Percentiles rank a stretch among this genome's conserved stretches.
These are phyloP conservation scores for Drosophila subobscura DNA, from an alignment of 1,140 invertebrate genomes.

Conservation along the genomic window DNA sequence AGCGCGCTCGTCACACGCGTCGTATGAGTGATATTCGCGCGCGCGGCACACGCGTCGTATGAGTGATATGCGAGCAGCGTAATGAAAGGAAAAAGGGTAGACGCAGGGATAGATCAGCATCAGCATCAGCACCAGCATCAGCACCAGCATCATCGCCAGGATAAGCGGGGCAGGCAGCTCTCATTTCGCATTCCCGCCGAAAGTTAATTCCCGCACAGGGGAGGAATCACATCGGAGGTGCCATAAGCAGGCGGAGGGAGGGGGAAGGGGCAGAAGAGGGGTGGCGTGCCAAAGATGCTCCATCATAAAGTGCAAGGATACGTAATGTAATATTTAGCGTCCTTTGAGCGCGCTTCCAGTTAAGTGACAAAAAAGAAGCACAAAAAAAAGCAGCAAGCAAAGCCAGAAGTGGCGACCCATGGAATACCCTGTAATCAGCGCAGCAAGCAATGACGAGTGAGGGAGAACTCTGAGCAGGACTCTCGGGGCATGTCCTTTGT, in stretches of 20 bases:
- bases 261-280: neutral
- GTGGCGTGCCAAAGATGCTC: neutral
- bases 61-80: constrained; percentile 9
- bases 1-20: constrained; percentile 19
- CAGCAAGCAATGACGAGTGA: too few species aligned
- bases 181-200: constrained; percentile 31
- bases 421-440: too few species aligned
- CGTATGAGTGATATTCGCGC: constrained; percentile 49
- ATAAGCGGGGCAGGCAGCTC: neutral
- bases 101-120: constrained; percentile 2
- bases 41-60: constrained; percentile 25
- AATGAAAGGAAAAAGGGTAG: neutral
- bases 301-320: constrained; percentile 75
- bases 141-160: constrained; percentile 16
- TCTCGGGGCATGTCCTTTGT: too few species aligned
- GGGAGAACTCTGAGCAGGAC: too few species aligned
- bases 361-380: constrained; percentile 68
- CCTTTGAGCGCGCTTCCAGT: constrained; percentile 73
- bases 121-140: constrained; percentile 19
- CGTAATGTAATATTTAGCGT: constrained; percentile 80
- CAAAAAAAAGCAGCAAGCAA: constrained; percentile 14
- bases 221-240: constrained; percentile 4
- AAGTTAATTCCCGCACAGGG: constrained; percentile 42
- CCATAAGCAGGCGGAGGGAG: neutral
- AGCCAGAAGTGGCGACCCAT: neutral